phyloP scores from a whole-genome alignment of 2,888 invertebrate species.

The Ptychoptera contaminata region DNA sequence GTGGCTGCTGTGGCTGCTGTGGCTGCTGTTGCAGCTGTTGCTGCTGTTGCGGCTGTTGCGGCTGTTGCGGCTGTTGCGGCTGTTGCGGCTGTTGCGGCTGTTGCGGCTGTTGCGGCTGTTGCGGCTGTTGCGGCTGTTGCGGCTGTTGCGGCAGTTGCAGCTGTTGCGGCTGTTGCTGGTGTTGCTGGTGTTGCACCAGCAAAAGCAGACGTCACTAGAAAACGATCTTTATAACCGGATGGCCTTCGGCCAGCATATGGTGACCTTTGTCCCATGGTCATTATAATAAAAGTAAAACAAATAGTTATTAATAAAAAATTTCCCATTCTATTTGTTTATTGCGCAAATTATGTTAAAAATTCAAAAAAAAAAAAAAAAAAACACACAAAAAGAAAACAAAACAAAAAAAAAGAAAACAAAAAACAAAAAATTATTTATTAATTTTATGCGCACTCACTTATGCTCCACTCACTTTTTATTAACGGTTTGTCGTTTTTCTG shows the following conservation, averaged over 20 bases:
- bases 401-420: too few relatives aligned
- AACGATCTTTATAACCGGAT: conserved; percentile 43
- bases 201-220: conserved; percentile 13
- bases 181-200: not conserved
- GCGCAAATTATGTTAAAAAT: too few relatives aligned
- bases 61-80: not conserved
- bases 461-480: too few relatives aligned
- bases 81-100: not conserved
- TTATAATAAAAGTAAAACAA: not conserved
- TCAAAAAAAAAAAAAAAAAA: too few relatives aligned
- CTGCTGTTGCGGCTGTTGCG: too few relatives aligned
- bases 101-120: too few relatives aligned
- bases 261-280: conserved; percentile 36
- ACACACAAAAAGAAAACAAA: too few relatives aligned
- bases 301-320: not conserved
- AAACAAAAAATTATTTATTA: too few relatives aligned
- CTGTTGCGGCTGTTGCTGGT: not conserved
- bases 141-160: not conserved
- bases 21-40: not conserved
- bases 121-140: not conserved
- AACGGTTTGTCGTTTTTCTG: too few relatives aligned
- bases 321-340: too few relatives aligned
- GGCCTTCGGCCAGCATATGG: conserved; percentile 43
- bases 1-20: too few relatives aligned
- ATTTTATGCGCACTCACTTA: too few relatives aligned